Base-by-base conservation (phyloP, 1,140 invertebrate genomes). In the Drosophila nigrodunni region DNA sequence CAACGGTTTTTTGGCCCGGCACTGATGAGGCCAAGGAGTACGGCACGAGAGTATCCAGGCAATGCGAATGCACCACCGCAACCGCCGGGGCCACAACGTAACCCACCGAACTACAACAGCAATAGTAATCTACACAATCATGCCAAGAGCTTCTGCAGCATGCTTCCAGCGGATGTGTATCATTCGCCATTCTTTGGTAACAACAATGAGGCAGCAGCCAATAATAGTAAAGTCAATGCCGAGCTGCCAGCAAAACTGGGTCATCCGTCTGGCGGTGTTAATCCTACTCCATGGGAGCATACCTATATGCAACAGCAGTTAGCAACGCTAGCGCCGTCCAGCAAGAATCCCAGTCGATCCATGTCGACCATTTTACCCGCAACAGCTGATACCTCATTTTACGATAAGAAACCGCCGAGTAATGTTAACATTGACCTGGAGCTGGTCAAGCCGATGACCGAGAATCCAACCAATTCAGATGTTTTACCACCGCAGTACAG, bases 311-410 rank as follows among this genome's bases (percentile, higher is more conserved):
- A 55, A 55, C 64, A 70, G 21, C 44, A 57, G 21, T 57, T 64
- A 15, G 46, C 44, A 13, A 54, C 70, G 61, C 78, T 68, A 78
- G 69, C 54, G 71, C 73, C 86, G 85, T 90, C 85, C 86, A 90
- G 73, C 77, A 88, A 87, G 85, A 89, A 69, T 57, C 74, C 74
- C 71, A 76, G 72, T 77, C 85, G 86, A 64, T 44, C 66, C 9
- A 54, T 66, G 75, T 74, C 82, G 74, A 76, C 85, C 41, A 89
- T 85, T 87, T 72, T 82, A 82, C 49, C 82, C 71, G 67, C 78
- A 88, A 87, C 79, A 88, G 80, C 83, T 81, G 86, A 89, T 89
- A 89, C 85, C 85, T 89, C 85, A 89, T 86, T 89, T 90, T 89
- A 76, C 67, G 85, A 90, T 89, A 89, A 90, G 86, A 89, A 89